Evolutionary conservation across 1,140 invertebrate genomes (phyloP), one percentile per base, ranked within the genome.

Genomic region (Caenorhabditis latens): DNA sequence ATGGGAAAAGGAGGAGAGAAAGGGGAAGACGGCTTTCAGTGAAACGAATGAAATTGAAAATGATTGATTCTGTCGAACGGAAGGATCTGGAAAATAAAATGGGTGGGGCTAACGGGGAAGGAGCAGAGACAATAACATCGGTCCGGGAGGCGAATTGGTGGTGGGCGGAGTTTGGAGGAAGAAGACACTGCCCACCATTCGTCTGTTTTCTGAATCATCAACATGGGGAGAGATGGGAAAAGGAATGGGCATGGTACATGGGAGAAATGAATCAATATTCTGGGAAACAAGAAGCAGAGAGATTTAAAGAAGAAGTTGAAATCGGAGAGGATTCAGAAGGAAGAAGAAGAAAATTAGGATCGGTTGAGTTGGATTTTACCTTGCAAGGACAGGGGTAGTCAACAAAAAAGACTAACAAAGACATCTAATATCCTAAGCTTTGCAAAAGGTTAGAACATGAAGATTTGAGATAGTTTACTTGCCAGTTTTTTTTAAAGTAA

Each of bases 11-110:
- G 32, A 63, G 24, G 32, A 63, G 24, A 13, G 24, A 32, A 32
- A 24, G 21, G 13, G 11, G 24, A 63, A 63, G 24, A 63, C 61
- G 24, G 24, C 6, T 21, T 63, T 32, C 24, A 32, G 24, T 7
- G 24, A 32, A 63, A 16, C 11, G 24, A 63, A 63, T 40, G 61
- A 63, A 63, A 63, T 63, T 53, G 21, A 63, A 63, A 63, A 63
- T 63, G 61, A 63, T 63, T 24, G 61, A 21, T 32, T 32, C 9
- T 11, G 11, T 8, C 9, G 9, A 16, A 14, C 50, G 24, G 61
- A 63, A 63, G 7, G 11, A 40, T 63, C 61, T 63, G 11, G 61
- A 63, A 63, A 63, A 13, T 58, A n/a, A 32, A 63, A 21, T 63
- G 24, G 61, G 61, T 9, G 61, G 61, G 13, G 24, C n/a, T 11